Evolutionary conservation across 2,888 invertebrate species (phyloP).

Genomic region (Pseudanteris insignis): DNA sequence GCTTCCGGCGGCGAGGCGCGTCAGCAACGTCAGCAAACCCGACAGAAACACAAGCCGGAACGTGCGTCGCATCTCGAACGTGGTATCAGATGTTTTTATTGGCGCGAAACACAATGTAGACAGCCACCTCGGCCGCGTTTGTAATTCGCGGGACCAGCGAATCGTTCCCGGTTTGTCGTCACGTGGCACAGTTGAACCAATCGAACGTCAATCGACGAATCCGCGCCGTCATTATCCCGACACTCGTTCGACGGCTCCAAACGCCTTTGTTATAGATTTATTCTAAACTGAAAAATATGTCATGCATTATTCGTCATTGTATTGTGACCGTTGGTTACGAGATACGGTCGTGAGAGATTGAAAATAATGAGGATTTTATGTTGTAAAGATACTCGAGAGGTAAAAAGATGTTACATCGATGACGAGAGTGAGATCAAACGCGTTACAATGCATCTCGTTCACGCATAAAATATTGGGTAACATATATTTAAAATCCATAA

Average conservation of each 20-base stretch:
- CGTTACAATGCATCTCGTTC: no score
- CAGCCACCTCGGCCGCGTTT: constrained; percentile 14
- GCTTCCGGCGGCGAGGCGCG: constrained; percentile 48
- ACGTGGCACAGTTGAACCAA: constrained; percentile 6
- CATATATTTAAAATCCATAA: no score
- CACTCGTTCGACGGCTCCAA: constrained; percentile 1
- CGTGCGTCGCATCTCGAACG: constrained; percentile 59
- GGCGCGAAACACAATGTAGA: constrained; percentile 43
- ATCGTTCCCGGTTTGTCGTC: constrained; percentile 11
- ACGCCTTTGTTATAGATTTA: constrained; percentile 16
- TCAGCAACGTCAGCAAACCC: constrained; percentile 58
- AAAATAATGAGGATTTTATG: no score
- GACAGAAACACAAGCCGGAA: constrained; percentile 58
- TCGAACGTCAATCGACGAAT: constrained; percentile 1
- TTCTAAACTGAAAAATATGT: constrained; percentile 19
- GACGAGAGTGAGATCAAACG: no score
- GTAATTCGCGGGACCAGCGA: constrained; percentile 15
- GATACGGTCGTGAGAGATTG: no score
- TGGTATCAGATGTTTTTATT: constrained; percentile 48
- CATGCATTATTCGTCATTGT: constrained; percentile 10
- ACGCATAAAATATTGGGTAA: no score
- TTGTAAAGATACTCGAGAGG: no score
- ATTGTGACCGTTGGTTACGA: no score
- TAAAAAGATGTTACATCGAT: no score
- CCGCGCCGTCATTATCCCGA: constrained; percentile 11